phyloP scores from a whole-genome alignment of 2,888 invertebrate genomes.

The Ochropleura plecta region DNA sequence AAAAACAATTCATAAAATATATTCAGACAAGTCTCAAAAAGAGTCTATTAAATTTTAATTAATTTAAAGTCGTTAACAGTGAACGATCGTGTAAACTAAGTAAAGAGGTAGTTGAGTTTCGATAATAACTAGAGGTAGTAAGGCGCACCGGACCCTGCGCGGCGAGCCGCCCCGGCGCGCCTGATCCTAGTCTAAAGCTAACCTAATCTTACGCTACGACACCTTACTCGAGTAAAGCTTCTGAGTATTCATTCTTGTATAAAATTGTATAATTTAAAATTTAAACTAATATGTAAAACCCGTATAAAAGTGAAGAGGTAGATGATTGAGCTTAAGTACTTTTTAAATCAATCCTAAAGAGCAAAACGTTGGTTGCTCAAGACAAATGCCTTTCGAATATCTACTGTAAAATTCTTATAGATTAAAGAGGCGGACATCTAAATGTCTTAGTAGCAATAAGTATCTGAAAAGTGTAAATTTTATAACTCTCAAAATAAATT shows the following conservation, averaged over 20 bases:
- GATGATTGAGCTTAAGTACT: conserved; percentile 90
- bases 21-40: conserved; percentile 87
- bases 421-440: conserved; percentile 88
- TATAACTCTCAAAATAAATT: conserved; percentile 89
- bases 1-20: conserved; percentile 89
- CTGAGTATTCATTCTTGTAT: conserved; percentile 90
- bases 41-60: conserved; percentile 80
- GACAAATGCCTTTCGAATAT: conserved; percentile 71
- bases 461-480: conserved; percentile 88
- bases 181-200: conserved; percentile 79
- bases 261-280: conserved; percentile 86
- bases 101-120: conserved; percentile 90
- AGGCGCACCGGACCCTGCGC: conserved; percentile 88
- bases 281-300: conserved; percentile 90
- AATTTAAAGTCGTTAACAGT: conserved; percentile 84
- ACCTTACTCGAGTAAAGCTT: conserved; percentile 90
- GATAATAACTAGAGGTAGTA: conserved; percentile 84
- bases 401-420: conserved; percentile 82
- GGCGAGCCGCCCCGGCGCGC: conserved; percentile 85
- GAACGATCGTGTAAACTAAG: conserved; percentile 86
- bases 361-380: conserved; percentile 78
- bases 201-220: conserved; percentile 80
- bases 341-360: conserved; percentile 86
- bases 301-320: conserved; percentile 91
- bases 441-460: conserved; percentile 87